These are phyloP conservation scores for Acromyrmex charruanus DNA, from an alignment of 1,140 invertebrate species.

Conservation along the genomic window DNA sequence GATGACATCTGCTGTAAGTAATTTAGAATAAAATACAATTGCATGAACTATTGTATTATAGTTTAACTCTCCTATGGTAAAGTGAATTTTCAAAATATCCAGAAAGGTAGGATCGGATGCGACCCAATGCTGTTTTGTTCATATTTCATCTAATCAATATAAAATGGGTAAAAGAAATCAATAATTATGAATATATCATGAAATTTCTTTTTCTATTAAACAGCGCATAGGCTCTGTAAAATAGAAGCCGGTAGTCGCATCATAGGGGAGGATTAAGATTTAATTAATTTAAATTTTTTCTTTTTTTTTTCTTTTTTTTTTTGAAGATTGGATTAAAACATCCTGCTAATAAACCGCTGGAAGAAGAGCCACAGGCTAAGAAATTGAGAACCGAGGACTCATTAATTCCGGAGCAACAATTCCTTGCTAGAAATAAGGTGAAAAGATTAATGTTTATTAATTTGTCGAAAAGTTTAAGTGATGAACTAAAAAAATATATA, in stretches of 20 bases:
- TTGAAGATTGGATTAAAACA: constrained; percentile 86
- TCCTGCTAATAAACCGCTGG: constrained; percentile 84
- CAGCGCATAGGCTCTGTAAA: too few species aligned
- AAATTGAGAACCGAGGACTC: constrained; percentile 97
- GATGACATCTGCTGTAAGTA: constrained; percentile 79
- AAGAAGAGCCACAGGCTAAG: constrained; percentile 96
- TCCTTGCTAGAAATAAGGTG: constrained; percentile 90
- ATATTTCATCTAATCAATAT: too few species aligned
- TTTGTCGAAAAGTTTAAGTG: not conserved
- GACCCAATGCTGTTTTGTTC: too few species aligned
- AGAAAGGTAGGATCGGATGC: too few species aligned
- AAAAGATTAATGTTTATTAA: not conserved
- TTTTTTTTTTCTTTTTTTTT: constrained; percentile 11
- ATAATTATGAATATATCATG: too few species aligned
- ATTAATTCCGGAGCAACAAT: constrained; percentile 95
- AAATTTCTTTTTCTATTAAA: too few species aligned
- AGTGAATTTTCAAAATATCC: too few species aligned
- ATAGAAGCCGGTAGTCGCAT: too few species aligned
- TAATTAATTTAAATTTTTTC: constrained; percentile 15
- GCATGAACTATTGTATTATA: not conserved
- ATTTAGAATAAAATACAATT: constrained; percentile 24
- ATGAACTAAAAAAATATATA: not conserved
- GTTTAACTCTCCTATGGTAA: not conserved
- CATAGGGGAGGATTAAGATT: not conserved
- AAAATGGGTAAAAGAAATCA: too few species aligned